Conservation (phyloP, 2,888 invertebrate species). For the Zeuzera pyrina region DNA sequence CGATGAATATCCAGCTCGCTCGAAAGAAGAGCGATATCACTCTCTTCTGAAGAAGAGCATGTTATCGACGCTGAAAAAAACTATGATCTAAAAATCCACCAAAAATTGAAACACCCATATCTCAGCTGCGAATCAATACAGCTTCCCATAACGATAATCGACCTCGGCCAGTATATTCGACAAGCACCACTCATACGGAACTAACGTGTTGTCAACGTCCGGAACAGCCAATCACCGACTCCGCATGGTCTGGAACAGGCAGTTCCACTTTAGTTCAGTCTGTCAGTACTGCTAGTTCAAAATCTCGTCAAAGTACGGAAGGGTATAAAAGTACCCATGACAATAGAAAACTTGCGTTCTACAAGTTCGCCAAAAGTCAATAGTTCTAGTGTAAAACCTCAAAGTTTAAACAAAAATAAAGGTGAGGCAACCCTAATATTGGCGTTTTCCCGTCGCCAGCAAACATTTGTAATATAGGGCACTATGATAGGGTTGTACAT, state of each 20-base stretch:
- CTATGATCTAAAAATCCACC: conserved; percentile 38
- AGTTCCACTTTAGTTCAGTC: conserved; percentile 24
- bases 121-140: conserved; percentile 38
- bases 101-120: conserved; percentile 43
- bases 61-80: too few species aligned
- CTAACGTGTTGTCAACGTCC: too few species aligned
- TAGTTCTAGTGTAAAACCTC: too few species aligned
- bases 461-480: too few species aligned
- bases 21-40: conserved; percentile 12
- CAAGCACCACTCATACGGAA: conserved; percentile 30
- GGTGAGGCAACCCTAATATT: too few species aligned
- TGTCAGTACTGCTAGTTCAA: conserved; percentile 32
- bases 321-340: too few species aligned
- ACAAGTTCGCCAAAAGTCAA: too few species aligned
- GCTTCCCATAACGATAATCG: conserved; percentile 10
- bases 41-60: too few species aligned
- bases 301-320: conserved; percentile 30
- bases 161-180: conserved; percentile 27
- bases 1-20: conserved; percentile 9
- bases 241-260: conserved; percentile 30
- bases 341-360: too few species aligned
- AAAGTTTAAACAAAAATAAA: too few species aligned
- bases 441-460: too few species aligned
- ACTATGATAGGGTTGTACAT: too few species aligned
- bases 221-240: conserved; percentile 27